Evolutionary conservation across 30 jellyfish, hydroid and myxozoan genomes (phyloP), one percentile per base, ranked within the genome.

Genomic region (Aurelia coerulea): DNA sequence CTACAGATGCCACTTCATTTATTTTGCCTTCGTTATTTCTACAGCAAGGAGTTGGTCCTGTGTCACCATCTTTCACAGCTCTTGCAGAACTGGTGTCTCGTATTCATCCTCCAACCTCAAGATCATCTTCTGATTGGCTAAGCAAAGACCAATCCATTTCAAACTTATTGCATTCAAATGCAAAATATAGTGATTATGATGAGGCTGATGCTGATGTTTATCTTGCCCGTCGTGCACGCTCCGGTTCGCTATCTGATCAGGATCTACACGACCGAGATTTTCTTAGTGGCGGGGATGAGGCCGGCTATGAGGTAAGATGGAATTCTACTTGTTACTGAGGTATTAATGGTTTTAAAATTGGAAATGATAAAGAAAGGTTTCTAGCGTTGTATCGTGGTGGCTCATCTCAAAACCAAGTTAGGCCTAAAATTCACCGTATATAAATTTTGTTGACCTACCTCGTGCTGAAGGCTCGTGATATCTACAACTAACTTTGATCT

Each of bases 71-170:
- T 3, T 95, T 95, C 80, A 85, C 97, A 50, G 98, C 90, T 59
- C 94, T 95, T 33, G 98, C 99, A 35, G 98, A 95, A 74, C 84
- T 90, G 37, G 97, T 91, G 18, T 90, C 99, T 4, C 88, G 96
- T 11, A 90, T 95, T 10, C 79, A 88, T 33, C 97, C 94, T 60
- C 97, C 99, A 39, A 60, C 73, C 3, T 41, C 89, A 23, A 54
- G 88, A 23, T 14, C 81, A 29, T 64, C 90, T 9, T 42, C 92
- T 5, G 85, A 53, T 50, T 90, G 94, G 96, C 65, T 84, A 39
- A 70, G 70, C 23, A 49, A 92, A 18, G 73, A 70, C 10, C 68
- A 74, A 39, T 76, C 91, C 4, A 49, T 67, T 4, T 71, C 96
- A 19, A 81, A 80, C 63, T 72, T 78, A 42, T 52, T 81, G 31